These are phyloP conservation scores for Ursus arctos DNA, from an alignment of 2,113 vertebrate species.

Conservation along the genomic window DNA sequence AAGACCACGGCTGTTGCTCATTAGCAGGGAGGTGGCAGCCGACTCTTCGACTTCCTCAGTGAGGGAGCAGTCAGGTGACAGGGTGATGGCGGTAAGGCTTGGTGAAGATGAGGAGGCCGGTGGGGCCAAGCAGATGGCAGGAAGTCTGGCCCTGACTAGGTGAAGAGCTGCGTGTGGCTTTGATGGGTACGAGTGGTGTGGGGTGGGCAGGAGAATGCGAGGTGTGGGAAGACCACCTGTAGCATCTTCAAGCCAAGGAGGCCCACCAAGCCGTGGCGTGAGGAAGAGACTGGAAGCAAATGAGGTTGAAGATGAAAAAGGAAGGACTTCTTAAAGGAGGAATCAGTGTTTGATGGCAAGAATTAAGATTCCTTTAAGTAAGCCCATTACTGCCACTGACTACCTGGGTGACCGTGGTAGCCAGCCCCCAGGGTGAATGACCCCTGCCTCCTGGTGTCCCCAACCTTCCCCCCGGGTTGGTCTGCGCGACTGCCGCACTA, in stretches of 20 bases:
- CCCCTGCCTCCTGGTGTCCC: not conserved
- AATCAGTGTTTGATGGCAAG: not conserved
- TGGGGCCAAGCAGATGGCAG: not conserved
- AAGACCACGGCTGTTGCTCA: not conserved
- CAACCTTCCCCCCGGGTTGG: not conserved
- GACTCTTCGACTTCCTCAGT: not conserved
- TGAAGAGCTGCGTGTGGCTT: not conserved
- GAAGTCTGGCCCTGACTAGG: not conserved
- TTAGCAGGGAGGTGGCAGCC: not conserved
- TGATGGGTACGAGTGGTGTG: not conserved
- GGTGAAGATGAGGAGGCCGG: not conserved
- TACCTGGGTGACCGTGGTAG: not conserved
- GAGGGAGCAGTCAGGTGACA: not conserved
- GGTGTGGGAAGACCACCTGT: not conserved
- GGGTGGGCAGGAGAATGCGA: not conserved
- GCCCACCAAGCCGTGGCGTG: not conserved
- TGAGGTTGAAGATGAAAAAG: not conserved
- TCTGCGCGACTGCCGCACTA: not conserved
- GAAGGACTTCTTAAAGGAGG: not conserved
- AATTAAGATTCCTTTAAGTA: not conserved
- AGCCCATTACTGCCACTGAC: not conserved
- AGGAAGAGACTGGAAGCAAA: not conserved
- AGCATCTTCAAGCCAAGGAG: not conserved
- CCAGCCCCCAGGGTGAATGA: not conserved
- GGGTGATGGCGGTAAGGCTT: not conserved